Conservation (phyloP, 2,797 vertebrate species). For the Parotocinclus haroldoi region DNA sequence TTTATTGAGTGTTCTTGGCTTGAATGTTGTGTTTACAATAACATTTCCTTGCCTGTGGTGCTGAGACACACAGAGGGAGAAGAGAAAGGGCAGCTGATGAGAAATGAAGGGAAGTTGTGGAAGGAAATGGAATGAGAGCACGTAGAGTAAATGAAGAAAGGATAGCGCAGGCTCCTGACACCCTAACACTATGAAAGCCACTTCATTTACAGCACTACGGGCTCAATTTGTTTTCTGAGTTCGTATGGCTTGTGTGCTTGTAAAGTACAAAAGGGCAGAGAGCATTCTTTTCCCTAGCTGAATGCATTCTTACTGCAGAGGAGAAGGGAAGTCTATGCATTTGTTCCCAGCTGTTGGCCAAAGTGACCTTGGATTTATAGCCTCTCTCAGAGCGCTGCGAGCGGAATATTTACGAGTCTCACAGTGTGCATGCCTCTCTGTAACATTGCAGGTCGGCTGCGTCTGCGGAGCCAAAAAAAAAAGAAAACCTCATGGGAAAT, state of each 20-base stretch:
- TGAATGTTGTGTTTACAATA: conserved; percentile 60
- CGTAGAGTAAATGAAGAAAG: not conserved
- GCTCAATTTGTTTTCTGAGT: not conserved
- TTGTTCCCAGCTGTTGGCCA: conserved; percentile 42
- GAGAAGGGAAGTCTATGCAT: conserved; percentile 6
- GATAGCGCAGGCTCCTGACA: conserved; percentile 26
- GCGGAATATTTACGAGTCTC: conserved; percentile 57
- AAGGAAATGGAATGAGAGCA: not conserved
- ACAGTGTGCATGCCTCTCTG: conserved; percentile 44
- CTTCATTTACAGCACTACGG: conserved; percentile 15
- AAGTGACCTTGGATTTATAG: conserved; percentile 62
- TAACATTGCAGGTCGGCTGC: conserved; percentile 55
- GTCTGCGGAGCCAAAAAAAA: conserved; percentile 25
- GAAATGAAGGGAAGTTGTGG: conserved; percentile 10
- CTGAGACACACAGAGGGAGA: conserved; percentile 42
- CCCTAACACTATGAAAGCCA: conserved; percentile 22
- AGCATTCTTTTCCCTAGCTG: conserved; percentile 7
- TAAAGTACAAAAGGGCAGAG: not conserved
- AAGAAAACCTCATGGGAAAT: conserved; percentile 32
- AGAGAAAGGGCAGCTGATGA: conserved; percentile 22
- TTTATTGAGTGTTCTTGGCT: conserved; percentile 55
- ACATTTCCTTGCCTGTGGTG: conserved; percentile 56
- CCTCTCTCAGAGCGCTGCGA: conserved; percentile 2
- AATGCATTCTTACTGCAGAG: conserved; percentile 3
- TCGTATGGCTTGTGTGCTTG: not conserved